phyloP scores from a whole-genome alignment of 1,140 invertebrate species.

The Musca domestica region DNA sequence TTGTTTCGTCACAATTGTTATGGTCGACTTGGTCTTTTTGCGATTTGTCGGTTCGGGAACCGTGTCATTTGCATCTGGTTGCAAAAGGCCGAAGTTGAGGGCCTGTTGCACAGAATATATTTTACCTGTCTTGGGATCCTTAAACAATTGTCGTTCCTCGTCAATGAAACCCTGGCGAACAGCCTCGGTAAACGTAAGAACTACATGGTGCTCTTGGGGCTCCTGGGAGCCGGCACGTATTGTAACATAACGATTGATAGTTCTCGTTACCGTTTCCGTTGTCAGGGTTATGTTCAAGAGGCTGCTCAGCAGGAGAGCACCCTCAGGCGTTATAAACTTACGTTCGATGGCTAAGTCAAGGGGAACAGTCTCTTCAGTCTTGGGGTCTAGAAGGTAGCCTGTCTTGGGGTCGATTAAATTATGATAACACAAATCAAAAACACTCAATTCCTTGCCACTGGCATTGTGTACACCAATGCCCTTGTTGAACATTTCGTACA shows the following conservation, averaged over 20 bases:
- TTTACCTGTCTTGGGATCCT: constrained; percentile 72
- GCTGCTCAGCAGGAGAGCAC: constrained; percentile 78
- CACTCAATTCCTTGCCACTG: constrained; percentile 69
- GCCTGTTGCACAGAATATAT: constrained; percentile 80
- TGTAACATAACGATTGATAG: constrained; percentile 75
- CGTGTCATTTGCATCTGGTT: constrained; percentile 60
- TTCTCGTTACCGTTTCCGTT: constrained; percentile 79
- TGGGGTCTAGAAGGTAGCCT: constrained; percentile 79
- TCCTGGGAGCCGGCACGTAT: constrained; percentile 59
- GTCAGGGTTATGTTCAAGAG: constrained; percentile 81
- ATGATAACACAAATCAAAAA: constrained; percentile 82
- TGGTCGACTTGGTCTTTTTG: constrained; percentile 52
- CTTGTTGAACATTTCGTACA: constrained; percentile 79
- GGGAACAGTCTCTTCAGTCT: constrained; percentile 72
- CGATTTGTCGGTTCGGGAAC: constrained; percentile 42
- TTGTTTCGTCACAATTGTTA: constrained; percentile 52
- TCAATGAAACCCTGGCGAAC: constrained; percentile 77
- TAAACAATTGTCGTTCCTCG: constrained; percentile 74
- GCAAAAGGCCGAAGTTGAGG: constrained; percentile 67
- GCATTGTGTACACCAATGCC: constrained; percentile 75
- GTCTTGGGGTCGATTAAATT: constrained; percentile 81
- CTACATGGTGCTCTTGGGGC: constrained; percentile 56
- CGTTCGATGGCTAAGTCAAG: constrained; percentile 82
- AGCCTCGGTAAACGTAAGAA: constrained; percentile 75
- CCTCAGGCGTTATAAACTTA: constrained; percentile 80